A percentile compares a stretch with the other conserved stretches of the same genome.
Evolutionary conservation across 2,797 vertebrate genomes (phyloP).

Genomic region (Eremophila alpestris): DNA sequence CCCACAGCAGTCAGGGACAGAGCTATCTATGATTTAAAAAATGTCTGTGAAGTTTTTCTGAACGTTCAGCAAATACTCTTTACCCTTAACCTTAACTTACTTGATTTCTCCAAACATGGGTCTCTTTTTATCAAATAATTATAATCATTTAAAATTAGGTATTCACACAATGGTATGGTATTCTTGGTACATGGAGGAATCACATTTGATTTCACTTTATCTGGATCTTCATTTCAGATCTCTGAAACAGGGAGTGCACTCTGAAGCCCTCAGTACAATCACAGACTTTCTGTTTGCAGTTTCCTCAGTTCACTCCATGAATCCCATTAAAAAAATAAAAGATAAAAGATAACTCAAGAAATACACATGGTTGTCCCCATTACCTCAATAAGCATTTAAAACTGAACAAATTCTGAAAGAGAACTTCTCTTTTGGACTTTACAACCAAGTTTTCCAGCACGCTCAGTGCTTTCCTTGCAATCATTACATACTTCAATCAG

Average conservation of each 20-base stretch:
- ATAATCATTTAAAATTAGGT: background rate
- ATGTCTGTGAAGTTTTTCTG: background rate
- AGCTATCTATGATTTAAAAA: background rate
- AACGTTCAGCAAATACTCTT: background rate
- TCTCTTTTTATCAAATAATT: background rate
- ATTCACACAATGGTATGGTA: background rate
- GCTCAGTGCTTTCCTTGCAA: background rate
- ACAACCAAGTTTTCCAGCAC: background rate
- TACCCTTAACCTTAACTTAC: background rate
- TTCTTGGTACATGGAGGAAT: background rate
- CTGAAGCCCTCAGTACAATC: background rate
- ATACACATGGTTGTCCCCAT: background rate
- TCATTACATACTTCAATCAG: background rate
- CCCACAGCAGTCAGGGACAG: background rate
- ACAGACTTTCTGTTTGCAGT: background rate
- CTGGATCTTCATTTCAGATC: background rate
- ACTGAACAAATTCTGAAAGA: background rate
- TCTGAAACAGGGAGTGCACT: fast-evolving
- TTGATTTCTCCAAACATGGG: background rate
- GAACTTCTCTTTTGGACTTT: background rate
- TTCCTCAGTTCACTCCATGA: background rate
- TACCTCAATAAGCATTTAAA: background rate
- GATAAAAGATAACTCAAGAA: background rate
- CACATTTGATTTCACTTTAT: background rate
- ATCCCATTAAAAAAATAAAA: too few relatives aligned